Evolutionary conservation across 2,113 vertebrate species (phyloP), one percentile per base, ranked within the genome.

Genomic region (Ancistrus triradiatus): DNA sequence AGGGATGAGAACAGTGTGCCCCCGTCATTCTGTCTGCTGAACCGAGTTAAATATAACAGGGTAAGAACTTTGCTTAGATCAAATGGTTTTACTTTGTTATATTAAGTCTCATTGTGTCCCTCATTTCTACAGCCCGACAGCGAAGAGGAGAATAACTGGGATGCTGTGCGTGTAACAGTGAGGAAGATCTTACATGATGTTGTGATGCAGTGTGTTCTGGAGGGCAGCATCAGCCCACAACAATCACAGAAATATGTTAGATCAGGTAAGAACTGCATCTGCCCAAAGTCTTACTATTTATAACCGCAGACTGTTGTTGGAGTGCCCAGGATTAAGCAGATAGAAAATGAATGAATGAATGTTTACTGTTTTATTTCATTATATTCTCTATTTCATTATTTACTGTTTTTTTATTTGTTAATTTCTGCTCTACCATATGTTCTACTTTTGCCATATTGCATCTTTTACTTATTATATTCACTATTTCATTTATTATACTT

Each of bases 1-100:
- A 80, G 85, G 55, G 88, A 91, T 6, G 89, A 91, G 71, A 91
- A 91, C 66, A 63, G 56, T 28, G 43, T 84, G 14, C 87, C 89
- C 5, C 72, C 88, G 1, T 84, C 79, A 21, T 91, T 81, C 76
- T 74, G 70, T 27, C 75, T 86, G 31, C 62, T 60, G 1, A 67
- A 48, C 19, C 62, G n/a, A 52, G 72, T 52, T 19, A 22, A 42
- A 42, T 42, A 42, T 6, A n/a, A 40, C 31, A 37, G 35, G 9
- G n/a, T 2, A n/a, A n/a, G 2, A 42, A 1, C 38, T 14, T n/a
- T 1, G 38, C 5, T 42, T 4, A 42, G 38, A 15, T 42, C 27
- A 31, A 7, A n/a, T 31, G 27, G 27, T 31, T 31, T 31, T 31
- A 31, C 3, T n/a, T n/a, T n/a, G 7, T 31, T 3, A 31, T 31